Percentiles rank a stretch among this genome's conserved stretches.
These are phyloP conservation scores for Acipenser transmontanus DNA, from an alignment of 2,797 vertebrate species.

Conservation along the genomic window DNA sequence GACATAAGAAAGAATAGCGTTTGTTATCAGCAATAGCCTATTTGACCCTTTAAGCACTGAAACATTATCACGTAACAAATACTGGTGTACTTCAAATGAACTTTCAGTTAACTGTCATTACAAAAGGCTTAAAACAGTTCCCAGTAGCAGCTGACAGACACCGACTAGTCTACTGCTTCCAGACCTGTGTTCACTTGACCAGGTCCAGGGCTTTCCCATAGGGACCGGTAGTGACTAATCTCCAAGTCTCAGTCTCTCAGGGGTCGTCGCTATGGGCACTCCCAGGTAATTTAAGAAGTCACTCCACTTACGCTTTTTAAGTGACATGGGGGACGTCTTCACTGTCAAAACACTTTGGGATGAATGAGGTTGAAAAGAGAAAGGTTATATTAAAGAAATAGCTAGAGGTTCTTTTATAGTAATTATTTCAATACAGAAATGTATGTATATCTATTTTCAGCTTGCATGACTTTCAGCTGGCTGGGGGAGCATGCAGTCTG, in stretches of 20 bases:
- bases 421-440: neutral
- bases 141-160: constrained; percentile 9
- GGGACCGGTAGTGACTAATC: constrained; percentile 11
- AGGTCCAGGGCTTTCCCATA: constrained; percentile 25
- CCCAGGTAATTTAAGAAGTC: constrained; percentile 50
- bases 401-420: neutral
- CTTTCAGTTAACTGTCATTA: constrained; percentile 19
- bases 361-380: neutral
- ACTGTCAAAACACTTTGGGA: neutral
- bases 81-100: constrained; percentile 58
- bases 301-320: constrained; percentile 46
- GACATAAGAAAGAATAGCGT: neutral
- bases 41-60: constrained; percentile 26
- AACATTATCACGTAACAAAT: constrained; percentile 46
- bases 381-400: constrained; percentile 1
- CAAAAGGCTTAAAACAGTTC: constrained; percentile 4
- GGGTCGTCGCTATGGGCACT: constrained; percentile 31
- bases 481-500: too few species aligned
- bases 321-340: constrained; percentile 39
- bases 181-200: neutral
- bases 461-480: too few species aligned
- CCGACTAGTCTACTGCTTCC: neutral
- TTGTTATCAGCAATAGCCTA: constrained; percentile 21
- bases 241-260: constrained; percentile 24
- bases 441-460: neutral